phyloP scores from a whole-genome alignment of 2,113 vertebrate genomes.

The Zonotrichia leucophrys region DNA sequence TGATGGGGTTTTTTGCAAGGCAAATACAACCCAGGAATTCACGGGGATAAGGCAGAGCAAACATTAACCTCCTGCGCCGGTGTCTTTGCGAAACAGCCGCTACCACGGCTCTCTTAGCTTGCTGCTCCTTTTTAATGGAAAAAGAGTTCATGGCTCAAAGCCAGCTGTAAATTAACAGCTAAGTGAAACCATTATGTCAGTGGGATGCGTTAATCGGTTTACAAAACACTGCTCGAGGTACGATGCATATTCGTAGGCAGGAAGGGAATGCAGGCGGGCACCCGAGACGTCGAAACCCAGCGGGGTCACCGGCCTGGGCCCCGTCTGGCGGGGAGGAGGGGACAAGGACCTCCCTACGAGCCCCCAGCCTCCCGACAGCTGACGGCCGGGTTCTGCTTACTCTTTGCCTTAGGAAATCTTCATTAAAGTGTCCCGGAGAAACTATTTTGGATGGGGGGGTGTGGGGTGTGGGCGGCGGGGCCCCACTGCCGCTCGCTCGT shows the following conservation, averaged over 20 bases:
- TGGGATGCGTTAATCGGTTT: not conserved
- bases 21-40: slow-evolving; percentile 1
- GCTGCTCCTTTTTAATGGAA: not conserved
- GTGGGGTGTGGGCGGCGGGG: not conserved
- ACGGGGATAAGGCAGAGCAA: not conserved
- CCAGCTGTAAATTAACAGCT: slow-evolving; percentile 31
- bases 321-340: not conserved
- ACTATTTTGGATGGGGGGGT: not conserved
- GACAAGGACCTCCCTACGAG: not conserved
- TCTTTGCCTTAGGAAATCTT: not conserved
- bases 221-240: not conserved
- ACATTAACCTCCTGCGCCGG: not conserved
- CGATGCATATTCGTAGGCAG: not conserved
- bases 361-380: not conserved
- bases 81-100: not conserved
- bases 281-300: not conserved
- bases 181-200: slow-evolving; percentile 8
- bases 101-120: not conserved
- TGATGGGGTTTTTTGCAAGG: not conserved
- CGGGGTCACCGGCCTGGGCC: not conserved
- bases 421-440: not conserved
- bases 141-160: slow-evolving; percentile 1
- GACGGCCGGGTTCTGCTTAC: not conserved
- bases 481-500: not conserved
- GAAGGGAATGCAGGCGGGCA: not conserved